Conservation (phyloP, 2,113 vertebrate genomes). For the Ginglymostoma cirratum region DNA sequence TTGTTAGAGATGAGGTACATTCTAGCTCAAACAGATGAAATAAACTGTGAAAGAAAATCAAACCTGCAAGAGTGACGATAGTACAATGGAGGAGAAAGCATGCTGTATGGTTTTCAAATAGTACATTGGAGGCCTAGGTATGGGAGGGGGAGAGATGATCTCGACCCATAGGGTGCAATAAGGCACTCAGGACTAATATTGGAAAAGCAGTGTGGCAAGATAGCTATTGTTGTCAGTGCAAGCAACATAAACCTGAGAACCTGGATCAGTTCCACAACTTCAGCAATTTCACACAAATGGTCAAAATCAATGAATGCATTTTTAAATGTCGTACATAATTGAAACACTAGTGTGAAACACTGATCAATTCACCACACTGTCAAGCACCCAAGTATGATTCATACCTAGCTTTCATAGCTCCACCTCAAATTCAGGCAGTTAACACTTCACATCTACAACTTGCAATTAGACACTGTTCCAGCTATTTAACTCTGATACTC, state of each 20-base stretch:
- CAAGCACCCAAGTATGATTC: not conserved
- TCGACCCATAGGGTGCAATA: not conserved
- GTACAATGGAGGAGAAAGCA: not conserved
- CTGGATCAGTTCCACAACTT: not conserved
- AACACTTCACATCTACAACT: not conserved
- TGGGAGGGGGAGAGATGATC: not conserved
- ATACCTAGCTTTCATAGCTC: not conserved
- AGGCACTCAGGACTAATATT: not conserved
- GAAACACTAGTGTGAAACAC: not conserved
- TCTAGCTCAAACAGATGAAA: not conserved
- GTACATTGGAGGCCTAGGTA: not conserved
- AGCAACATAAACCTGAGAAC: not conserved
- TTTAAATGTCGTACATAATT: not conserved
- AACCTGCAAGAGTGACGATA: not conserved
- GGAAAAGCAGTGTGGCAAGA: not conserved
- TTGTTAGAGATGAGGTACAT: not conserved
- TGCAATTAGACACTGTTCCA: not conserved
- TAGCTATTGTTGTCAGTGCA: not conserved
- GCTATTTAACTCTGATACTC: not conserved
- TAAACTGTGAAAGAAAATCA: not conserved
- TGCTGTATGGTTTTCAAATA: not conserved
- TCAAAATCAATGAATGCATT: not conserved
- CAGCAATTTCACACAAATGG: not conserved
- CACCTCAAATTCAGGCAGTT: not conserved
- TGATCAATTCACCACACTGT: not conserved